Base-by-base conservation (phyloP, 1,140 invertebrate species). In the Caenorhabditis inopinata region DNA sequence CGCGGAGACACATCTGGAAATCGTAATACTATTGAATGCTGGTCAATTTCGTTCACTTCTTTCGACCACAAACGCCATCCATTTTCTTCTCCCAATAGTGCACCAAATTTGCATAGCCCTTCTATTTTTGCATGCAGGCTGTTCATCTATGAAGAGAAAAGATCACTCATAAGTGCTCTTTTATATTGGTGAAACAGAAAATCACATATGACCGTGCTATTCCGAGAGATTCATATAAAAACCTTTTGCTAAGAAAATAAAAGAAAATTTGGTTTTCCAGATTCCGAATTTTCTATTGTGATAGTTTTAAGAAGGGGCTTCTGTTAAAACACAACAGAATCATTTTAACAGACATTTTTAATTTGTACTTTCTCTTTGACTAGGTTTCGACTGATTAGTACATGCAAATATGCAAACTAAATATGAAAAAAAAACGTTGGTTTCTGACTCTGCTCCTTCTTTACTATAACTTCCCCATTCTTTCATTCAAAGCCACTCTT, bases 1-100 rank as follows among this genome's bases (percentile, higher is more conserved):
- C 18, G 84, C 87, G 18, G 85, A 84, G 12, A 88, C 84, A 49
- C 87, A 88, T 48, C 87, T 88, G 76, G 46, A 87, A 86, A 32
- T 45, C 18, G 32, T 58, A 58, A 58, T 58, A 1, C 32, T 21
- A 58, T 58, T 58, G 32, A 58, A 58, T 23, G 51, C 25, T 12
- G 27, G 49, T 21, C 32, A 38, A 1, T 21, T 68, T 38, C 32
- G 38, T 14, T 38, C 11, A 32, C 38, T 25, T 68, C n/a, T 1
- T 32, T 14, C 27, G 16, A 11, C 11, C n/a, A 12, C 11, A 12
- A 11, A 14, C 58, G 2, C 25, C 58, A 35, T 35, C 29, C 32
- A 68, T 42, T n/a, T 42, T 18, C n/a, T 18, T 27, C 11, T 21
- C n/a, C 9, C 7, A 11, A 21, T 42, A 18, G 25, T 14, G 9